phyloP scores from a whole-genome alignment of 2,797 vertebrate species.

The Pipistrellus nathusii region DNA sequence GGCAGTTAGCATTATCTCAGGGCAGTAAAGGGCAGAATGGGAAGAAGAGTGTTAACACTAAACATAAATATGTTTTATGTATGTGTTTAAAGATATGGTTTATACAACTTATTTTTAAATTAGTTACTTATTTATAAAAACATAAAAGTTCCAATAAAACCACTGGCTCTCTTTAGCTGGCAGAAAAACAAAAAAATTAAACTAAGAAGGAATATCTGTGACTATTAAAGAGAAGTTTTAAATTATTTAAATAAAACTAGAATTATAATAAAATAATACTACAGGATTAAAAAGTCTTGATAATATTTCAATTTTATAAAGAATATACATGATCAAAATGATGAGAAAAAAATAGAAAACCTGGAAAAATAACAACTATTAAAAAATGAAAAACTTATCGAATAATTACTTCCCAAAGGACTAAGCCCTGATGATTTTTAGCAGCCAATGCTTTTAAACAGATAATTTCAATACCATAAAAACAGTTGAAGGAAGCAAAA shows the following conservation, averaged over 20 bases:
- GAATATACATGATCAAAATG: background rate
- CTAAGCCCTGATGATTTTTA: conserved; percentile 57
- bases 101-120: conserved; percentile 27
- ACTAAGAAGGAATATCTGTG: background rate
- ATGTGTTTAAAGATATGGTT: background rate
- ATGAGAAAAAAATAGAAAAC: conserved; percentile 38
- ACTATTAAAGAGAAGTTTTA: background rate
- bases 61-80: background rate
- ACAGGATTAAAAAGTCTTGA: background rate
- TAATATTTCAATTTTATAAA: background rate
- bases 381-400: background rate
- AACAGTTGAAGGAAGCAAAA: conserved; percentile 18
- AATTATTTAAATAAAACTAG: conserved; percentile 15
- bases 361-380: conserved; percentile 36
- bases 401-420: conserved; percentile 32
- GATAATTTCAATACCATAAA: conserved; percentile 7
- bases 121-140: conserved; percentile 2
- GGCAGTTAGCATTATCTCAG: background rate
- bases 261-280: conserved; percentile 21
- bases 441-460: conserved; percentile 3
- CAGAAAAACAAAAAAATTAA: background rate
- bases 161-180: background rate
- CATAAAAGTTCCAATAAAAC: background rate
- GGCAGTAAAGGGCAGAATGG: background rate
- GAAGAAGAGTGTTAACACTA: background rate